Evolutionary conservation across 2,888 invertebrate species (phyloP).

Genomic region (Carterocephalus palaemon): DNA sequence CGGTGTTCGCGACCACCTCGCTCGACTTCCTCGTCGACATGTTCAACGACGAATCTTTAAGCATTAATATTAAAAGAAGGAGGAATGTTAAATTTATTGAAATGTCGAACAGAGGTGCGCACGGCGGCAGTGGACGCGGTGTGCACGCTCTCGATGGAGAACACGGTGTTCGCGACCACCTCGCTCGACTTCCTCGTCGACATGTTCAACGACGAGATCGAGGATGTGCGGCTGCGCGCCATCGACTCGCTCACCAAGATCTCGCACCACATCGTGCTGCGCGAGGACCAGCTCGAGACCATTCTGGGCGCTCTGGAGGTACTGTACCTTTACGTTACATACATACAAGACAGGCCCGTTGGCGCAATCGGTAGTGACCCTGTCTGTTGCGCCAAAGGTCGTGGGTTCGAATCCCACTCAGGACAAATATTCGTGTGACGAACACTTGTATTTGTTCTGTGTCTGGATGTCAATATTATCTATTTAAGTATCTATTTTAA

Average conservation of each 20-base stretch:
- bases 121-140: slow-evolving; percentile 96
- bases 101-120: slow-evolving; percentile 92
- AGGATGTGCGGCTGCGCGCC: slow-evolving; percentile 95
- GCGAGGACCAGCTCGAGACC: slow-evolving; percentile 97
- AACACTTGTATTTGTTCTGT: too few relatives aligned
- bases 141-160: slow-evolving; percentile 90
- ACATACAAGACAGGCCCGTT: too few relatives aligned
- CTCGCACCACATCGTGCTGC: slow-evolving; percentile 90
- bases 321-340: too few relatives aligned
- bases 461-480: too few relatives aligned
- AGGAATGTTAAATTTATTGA: too few relatives aligned
- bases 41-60: slow-evolving; percentile 99
- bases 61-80: too few relatives aligned
- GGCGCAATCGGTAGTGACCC: too few relatives aligned
- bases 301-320: slow-evolving; percentile 96
- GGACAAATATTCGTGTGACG: too few relatives aligned
- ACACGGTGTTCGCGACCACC: slow-evolving; percentile 90
- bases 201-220: slow-evolving; percentile 99
- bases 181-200: slow-evolving; percentile 98
- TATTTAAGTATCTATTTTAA: too few relatives aligned
- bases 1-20: slow-evolving; percentile 91
- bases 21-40: slow-evolving; percentile 98
- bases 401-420: too few relatives aligned
- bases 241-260: slow-evolving; percentile 96
- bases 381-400: too few relatives aligned